Percentiles rank a stretch among this genome's conserved stretches.
Conservation (phyloP, 2,888 invertebrate species). For the Hypsopygia costalis region DNA sequence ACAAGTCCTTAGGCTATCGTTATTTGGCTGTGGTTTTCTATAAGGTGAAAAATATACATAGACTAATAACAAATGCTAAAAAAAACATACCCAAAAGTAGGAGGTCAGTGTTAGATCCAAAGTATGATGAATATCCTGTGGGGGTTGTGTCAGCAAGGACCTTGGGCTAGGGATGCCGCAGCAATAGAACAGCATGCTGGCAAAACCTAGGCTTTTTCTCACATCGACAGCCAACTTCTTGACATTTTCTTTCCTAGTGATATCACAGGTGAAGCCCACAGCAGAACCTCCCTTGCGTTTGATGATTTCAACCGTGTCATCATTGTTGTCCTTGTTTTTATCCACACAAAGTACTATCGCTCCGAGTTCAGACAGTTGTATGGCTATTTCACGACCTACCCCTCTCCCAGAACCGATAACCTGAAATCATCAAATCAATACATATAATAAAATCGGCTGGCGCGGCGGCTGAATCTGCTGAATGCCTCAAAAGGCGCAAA, state of each 20-base stretch:
- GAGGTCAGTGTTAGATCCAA: conserved; percentile 81
- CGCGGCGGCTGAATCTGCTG: too few relatives aligned
- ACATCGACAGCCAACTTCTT: conserved; percentile 59
- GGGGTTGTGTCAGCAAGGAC: conserved; percentile 68
- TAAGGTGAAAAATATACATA: too few relatives aligned
- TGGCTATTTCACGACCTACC: conserved; percentile 82
- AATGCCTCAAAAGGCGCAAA: too few relatives aligned
- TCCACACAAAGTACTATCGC: conserved; percentile 85
- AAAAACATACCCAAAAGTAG: conserved; percentile 80
- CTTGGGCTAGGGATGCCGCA: conserved; percentile 83
- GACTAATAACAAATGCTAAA: too few relatives aligned
- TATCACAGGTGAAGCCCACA: conserved; percentile 76
- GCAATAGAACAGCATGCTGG: conserved; percentile 83
- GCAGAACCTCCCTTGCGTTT: conserved; percentile 68
- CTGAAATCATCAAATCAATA: conserved; percentile 47
- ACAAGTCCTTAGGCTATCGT: too few relatives aligned
- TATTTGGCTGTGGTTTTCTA: too few relatives aligned
- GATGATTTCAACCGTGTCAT: conserved; percentile 66
- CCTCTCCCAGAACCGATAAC: conserved; percentile 87
- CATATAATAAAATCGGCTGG: too few relatives aligned
- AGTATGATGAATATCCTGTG: conserved; percentile 75
- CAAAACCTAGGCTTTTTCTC: conserved; percentile 74
- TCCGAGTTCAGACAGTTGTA: conserved; percentile 78
- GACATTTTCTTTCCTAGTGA: conserved; percentile 77
- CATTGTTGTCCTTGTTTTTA: conserved; percentile 75